phyloP scores from a whole-genome alignment of 2,888 invertebrate species.

The Pherbina coryleti region DNA sequence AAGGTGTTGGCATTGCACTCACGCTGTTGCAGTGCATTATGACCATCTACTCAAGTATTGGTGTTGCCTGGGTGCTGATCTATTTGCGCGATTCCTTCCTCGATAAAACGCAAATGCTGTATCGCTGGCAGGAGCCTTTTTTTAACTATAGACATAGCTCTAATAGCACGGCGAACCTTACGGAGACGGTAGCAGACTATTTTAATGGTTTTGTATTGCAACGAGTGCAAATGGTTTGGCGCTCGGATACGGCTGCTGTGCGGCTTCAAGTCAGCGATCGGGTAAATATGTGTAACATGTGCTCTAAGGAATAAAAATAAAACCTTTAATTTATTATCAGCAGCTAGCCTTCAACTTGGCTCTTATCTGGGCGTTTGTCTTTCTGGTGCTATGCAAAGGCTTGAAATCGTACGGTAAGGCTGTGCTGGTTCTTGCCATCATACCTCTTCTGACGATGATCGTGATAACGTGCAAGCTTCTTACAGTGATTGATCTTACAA shows the following conservation, averaged over 20 bases:
- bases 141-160: constrained; percentile 72
- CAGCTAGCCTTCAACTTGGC: constrained; percentile 91
- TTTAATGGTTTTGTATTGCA: constrained; percentile 85
- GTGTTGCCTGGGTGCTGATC: constrained; percentile 91
- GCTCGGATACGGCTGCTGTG: constrained; percentile 60
- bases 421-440: constrained; percentile 81
- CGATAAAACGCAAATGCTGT: constrained; percentile 47
- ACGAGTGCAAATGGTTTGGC: constrained; percentile 69
- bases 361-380: constrained; percentile 91
- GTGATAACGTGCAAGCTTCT: constrained; percentile 53
- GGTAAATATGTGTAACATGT: constrained; percentile 54
- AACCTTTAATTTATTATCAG: constrained; percentile 62
- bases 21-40: constrained; percentile 83
- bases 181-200: constrained; percentile 86
- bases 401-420: constrained; percentile 72
- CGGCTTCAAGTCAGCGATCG: constrained; percentile 66
- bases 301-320: background rate
- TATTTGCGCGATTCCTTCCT: constrained; percentile 90
- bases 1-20: constrained; percentile 88
- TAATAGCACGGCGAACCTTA: constrained; percentile 72
- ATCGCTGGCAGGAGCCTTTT: constrained; percentile 58
- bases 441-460: constrained; percentile 80
- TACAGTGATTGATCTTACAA: constrained; percentile 44
- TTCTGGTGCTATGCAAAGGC: constrained; percentile 89
- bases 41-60: constrained; percentile 88